Evolutionary conservation across 2,888 invertebrate species (phyloP), one percentile per base, ranked within the genome.

Genomic region (Marronus borbonicus): DNA sequence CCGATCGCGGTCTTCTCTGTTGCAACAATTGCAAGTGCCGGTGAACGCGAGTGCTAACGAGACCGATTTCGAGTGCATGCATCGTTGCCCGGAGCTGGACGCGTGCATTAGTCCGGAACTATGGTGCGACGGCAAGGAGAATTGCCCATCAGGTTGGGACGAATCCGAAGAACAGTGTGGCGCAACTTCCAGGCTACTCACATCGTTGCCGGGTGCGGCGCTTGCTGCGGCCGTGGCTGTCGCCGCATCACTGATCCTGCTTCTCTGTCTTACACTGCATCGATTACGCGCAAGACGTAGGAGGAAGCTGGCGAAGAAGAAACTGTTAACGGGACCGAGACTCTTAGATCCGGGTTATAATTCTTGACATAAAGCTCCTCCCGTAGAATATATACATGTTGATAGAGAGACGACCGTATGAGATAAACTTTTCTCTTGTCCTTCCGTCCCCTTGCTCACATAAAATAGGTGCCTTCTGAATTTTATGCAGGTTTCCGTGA

Each of bases 351-450:
- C 92, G 80, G 92, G 91, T 83, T 90, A 92, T 55, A 90, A 91
- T 86, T 96, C 96, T 92, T 96, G 96, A 96, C 96, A 96, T 86
- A 95, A 95, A 90, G 93, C 95, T 91, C 94, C 95, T 90, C 94
- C 95, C 91, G 96, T 96, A 92, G 96, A 96, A 89, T 96, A 95
- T 90, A 96, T 96, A 88, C 96, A 96, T 90, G 95, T 96, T 91
- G 96, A 97, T 91, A 94, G 96, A 89, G 96, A 96, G 91, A 96
- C 96, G 88, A 96, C 96, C 86, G 96, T 97, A 92, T 95, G 93
- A 94, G 91, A 85, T 84, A 85, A 83, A 84, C 84, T 85, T 84
- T 85, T 80, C 78, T 81, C 85, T 85, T 85, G 86, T 83, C 83
- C 85, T 84, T 87, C 87, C 87, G 87, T 87, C 87, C 88, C 87